Conservation (phyloP, 2,113 vertebrate genomes). For the Cromileptes altivelis region DNA sequence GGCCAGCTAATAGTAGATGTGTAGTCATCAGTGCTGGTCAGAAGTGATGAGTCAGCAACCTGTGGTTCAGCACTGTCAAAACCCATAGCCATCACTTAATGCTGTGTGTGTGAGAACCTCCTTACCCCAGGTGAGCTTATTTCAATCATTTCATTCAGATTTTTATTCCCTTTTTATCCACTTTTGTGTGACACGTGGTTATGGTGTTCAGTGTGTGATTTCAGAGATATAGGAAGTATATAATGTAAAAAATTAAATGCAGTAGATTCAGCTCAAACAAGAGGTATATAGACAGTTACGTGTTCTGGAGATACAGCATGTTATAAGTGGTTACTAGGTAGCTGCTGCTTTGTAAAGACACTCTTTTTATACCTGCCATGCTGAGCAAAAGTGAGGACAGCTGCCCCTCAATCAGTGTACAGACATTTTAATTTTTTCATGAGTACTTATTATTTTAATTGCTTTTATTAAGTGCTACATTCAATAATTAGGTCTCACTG, state of each 20-base stretch:
- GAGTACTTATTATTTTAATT: neutral
- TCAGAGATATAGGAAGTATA: neutral
- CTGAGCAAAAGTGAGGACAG: neutral
- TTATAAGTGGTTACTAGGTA: neutral
- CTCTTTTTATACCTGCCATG: neutral
- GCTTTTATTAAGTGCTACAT: neutral
- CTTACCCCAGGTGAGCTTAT: conserved; percentile 1
- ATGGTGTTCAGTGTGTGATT: neutral
- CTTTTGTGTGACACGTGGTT: neutral
- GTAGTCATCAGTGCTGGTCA: conserved; percentile 68
- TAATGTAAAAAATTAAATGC: neutral
- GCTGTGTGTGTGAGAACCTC: conserved; percentile 20
- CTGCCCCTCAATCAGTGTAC: too few relatives aligned
- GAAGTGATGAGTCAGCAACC: conserved; percentile 72
- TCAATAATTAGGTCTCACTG: neutral
- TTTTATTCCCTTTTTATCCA: neutral
- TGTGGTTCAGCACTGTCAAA: conserved; percentile 63
- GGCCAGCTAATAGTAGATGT: conserved; percentile 67
- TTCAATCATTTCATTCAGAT: neutral
- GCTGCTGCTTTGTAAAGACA: conserved; percentile 5
- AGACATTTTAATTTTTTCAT: neutral
- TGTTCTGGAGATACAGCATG: neutral
- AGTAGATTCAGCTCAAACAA: neutral
- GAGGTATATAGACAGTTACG: neutral
- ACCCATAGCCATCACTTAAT: conserved; percentile 63